Evolutionary conservation across 2,797 vertebrate genomes (phyloP), one percentile per base, ranked within the genome.

Genomic region (Darevskia mixta): DNA sequence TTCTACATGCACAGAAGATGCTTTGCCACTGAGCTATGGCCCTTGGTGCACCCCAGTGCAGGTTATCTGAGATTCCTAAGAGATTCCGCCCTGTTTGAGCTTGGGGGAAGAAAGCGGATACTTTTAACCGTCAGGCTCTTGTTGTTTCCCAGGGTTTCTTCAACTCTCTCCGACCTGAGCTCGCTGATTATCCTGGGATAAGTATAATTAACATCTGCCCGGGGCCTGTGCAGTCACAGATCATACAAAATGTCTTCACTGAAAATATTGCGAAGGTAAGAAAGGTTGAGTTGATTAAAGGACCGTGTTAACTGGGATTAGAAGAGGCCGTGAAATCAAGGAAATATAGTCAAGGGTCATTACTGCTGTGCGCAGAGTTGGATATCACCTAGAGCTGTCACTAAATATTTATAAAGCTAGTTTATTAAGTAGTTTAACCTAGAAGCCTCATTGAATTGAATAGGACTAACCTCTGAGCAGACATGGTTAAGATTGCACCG

Each of bases 141-240:
- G 7, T 64, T 85, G 11, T 27, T 55, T 94, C n/a, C 3, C 87
- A 99, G 99, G 99, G 99, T 1, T 99, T 99, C 95, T 99, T 98
- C 91, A 98, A 99, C 89, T 97, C 97, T 32, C 97, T 99, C 79
- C 95, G 98, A 89, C 87, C 93, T 13, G 99, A 99, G 95, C 96
- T 99, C 93, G 83, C 90, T 1, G 93, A 97, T 41, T 98, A 97
- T 87, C 98, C 98, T 43, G 97, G 97, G 77, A 98, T 99, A 91
- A 96, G 95, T 2, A 81, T 99, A 89, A 98, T 97, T 94, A 98
- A 95, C 49, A 97, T 98, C 91, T 98, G 97, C 94, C 98, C 98
- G 0, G 99, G 98, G 83, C 98, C 98, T 15, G 98, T 99, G 1
- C 97, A 98, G 81, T 99, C 99, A 23, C 95, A 98, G 89, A 98